These are phyloP conservation scores for Anthoscopus minutus DNA, from an alignment of 2,113 vertebrate genomes.

Conservation along the genomic window DNA sequence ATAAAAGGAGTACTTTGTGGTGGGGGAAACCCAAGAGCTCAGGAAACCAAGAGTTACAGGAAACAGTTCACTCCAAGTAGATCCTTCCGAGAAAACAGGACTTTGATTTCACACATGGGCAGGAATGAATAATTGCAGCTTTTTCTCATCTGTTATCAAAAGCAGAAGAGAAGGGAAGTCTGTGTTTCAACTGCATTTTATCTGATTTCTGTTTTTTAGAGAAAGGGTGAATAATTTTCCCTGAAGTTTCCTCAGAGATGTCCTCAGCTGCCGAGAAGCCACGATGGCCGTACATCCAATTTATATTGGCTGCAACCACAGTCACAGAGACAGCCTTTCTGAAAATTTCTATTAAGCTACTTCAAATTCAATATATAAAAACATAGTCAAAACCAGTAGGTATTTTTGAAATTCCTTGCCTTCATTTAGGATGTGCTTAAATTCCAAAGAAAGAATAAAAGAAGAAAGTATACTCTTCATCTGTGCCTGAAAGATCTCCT, in stretches of 20 bases:
- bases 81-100: background rate
- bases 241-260: background rate
- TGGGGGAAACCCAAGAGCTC: background rate
- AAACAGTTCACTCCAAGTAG: background rate
- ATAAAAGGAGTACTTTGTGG: slow-evolving; percentile 22
- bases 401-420: background rate
- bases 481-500: background rate
- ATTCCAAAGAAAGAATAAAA: background rate
- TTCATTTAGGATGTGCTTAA: background rate
- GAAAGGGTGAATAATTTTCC: background rate
- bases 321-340: background rate
- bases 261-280: background rate
- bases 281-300: accelerated
- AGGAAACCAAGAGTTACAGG: too few relatives aligned
- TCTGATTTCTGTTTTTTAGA: background rate
- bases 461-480: background rate
- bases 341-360: background rate
- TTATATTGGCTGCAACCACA: background rate
- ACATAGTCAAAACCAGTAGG: background rate
- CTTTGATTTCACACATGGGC: background rate
- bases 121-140: background rate
- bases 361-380: background rate
- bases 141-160: background rate
- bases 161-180: background rate
- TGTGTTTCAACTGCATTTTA: background rate